A percentile compares a stretch with the other conserved stretches of the same genome.
Conservation (phyloP, 2,888 invertebrate species). For the Hemaris fuciformis region DNA sequence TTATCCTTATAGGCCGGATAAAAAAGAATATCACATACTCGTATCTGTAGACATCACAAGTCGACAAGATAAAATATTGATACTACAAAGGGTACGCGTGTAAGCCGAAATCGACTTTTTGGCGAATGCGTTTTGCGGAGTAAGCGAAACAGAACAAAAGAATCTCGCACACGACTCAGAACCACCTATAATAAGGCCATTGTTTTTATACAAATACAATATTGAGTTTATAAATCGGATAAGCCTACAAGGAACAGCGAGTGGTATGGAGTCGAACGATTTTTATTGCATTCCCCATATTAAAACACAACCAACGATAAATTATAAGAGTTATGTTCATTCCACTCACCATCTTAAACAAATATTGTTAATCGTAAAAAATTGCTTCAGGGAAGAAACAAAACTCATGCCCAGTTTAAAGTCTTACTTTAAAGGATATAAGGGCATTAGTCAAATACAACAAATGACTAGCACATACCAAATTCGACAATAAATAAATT, state of each 20-base stretch:
- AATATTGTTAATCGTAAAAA: too few species aligned
- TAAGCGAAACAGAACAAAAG: conserved; percentile 53
- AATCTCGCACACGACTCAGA: conserved; percentile 56
- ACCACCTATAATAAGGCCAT: conserved; percentile 80
- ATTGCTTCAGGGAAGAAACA: too few species aligned
- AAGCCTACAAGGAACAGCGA: conserved; percentile 61
- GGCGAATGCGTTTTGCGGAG: conserved; percentile 37
- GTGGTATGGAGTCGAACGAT: conserved; percentile 40
- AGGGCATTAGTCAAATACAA: too few species aligned
- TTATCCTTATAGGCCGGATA: background rate
- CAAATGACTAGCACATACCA: too few species aligned
- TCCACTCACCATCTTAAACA: too few species aligned
- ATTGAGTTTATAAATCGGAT: conserved; percentile 81
- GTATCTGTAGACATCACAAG: conserved; percentile 5
- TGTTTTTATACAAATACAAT: conserved; percentile 82
- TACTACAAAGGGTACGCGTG: conserved; percentile 30
- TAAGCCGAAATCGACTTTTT: conserved; percentile 49
- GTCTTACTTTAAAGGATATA: too few species aligned
- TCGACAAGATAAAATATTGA: conserved; percentile 15
- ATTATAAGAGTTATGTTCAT: too few species aligned
- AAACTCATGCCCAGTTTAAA: too few species aligned
- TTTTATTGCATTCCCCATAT: background rate
- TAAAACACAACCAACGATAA: too few species aligned
- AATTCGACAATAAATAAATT: background rate
- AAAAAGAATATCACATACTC: background rate